Evolutionary conservation across 2,113 vertebrate species (phyloP), one percentile per base, ranked within the genome.

Genomic region (Prietella phreatophila): DNA sequence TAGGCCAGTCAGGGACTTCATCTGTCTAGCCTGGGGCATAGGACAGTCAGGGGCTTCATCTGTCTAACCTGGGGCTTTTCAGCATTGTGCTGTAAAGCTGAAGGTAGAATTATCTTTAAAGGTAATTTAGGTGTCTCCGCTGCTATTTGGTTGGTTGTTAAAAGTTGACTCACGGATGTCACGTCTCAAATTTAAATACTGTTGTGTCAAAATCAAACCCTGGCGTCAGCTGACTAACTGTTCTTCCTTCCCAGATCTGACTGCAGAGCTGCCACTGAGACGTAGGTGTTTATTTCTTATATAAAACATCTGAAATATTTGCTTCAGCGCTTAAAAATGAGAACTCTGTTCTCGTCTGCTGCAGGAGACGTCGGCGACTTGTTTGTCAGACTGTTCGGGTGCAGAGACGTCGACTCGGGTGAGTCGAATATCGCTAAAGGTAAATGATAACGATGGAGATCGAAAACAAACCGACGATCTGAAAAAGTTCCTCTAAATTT

Each of bases 311-410:
- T 4, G 69, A 71, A 71, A 71, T 20, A 13, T 39, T 36, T 20
- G 19, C 19, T 9, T 71, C 2, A 2, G 33, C 20, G 33, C 30
- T 50, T 69, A 86, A 86, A 11, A 78, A 33, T 36, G 13, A 47
- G 30, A 67, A 42, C 63, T 56, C 30, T 81, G 20, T 71, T 55
- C 78, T 82, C 36, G 1, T 86, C 58, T 88, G 82, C 88, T 90
- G 19, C 91, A 97, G 97, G 94, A 87, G 93, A 95, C 82, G 94
- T 95, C 93, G 94, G 96, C 65, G 94, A 96, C 86, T 93, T 96
- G 87, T 96, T 97, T 73, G 94, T 96, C 90, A 95, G 95, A 56
- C 94, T 97, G 73, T 93, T 97, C 93, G 94, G 95, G 78, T 94
- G 93, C 81, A 94, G 94, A 91, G 94, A 92, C 63, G 86, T 75